Percentiles rank a stretch among this genome's conserved stretches.
Conservation (phyloP, 2,113 vertebrate species). For the Vireo altiloquus region DNA sequence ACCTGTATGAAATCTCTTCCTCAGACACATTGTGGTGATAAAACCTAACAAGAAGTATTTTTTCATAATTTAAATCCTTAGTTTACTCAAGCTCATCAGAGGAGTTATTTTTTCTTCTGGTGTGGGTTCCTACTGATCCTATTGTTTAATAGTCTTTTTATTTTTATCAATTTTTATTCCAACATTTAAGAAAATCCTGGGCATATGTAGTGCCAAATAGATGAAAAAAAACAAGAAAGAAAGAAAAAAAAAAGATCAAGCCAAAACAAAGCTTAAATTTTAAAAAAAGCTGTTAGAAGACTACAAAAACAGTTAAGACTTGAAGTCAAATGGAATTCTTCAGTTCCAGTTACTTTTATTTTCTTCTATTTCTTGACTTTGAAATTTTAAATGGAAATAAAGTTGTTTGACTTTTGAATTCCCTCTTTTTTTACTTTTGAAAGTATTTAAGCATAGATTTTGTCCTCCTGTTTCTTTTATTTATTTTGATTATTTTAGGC, state of each 20-base stretch:
- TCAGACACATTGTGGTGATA: too few species aligned
- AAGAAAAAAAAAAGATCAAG: neutral
- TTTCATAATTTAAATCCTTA: neutral
- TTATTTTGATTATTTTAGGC: neutral
- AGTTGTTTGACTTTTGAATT: neutral
- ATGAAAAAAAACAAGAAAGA: neutral
- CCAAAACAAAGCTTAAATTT: neutral
- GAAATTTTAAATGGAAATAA: neutral
- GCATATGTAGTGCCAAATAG: neutral
- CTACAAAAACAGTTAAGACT: neutral
- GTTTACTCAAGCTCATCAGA: neutral
- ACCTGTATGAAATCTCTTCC: neutral
- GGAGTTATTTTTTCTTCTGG: neutral
- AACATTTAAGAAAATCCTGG: neutral
- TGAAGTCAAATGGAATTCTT: neutral
- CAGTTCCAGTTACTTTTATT: neutral
- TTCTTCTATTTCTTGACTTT: neutral
- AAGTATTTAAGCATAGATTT: neutral
- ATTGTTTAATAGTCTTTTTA: neutral
- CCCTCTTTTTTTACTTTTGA: neutral
- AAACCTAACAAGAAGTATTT: neutral
- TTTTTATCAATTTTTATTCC: neutral
- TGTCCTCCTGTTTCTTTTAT: neutral
- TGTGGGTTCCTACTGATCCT: neutral
- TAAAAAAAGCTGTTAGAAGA: accelerated